Evolutionary conservation across 1,140 invertebrate genomes (phyloP).

Genomic region (Myzus persicae): DNA sequence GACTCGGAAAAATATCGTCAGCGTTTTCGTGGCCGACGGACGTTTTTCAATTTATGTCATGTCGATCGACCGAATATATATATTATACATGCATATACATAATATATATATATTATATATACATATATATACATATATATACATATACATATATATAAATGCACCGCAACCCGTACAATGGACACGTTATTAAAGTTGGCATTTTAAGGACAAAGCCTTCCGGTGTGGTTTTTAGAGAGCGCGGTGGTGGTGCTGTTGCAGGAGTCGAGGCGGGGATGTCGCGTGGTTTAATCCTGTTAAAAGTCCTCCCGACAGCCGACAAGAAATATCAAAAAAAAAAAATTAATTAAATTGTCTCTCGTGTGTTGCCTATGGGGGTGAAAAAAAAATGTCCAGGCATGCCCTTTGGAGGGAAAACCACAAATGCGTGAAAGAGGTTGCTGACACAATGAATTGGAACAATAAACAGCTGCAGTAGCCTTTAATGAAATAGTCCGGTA

Average conservation of each 20-base stretch:
- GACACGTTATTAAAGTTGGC: conserved; percentile 52
- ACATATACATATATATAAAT: neutral
- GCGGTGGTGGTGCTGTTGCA: neutral
- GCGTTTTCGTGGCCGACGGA: conserved; percentile 32
- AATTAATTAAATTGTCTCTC: conserved; percentile 52
- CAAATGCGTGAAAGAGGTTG: conserved; percentile 20
- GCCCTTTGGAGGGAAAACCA: conserved; percentile 18
- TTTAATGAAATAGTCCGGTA: conserved; percentile 6
- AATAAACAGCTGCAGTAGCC: neutral
- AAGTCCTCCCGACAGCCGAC: neutral
- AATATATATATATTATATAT: too few relatives aligned
- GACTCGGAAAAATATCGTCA: conserved; percentile 47
- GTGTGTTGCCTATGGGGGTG: neutral
- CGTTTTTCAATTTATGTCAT: conserved; percentile 48
- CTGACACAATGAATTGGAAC: conserved; percentile 26
- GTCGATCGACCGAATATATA: conserved; percentile 18
- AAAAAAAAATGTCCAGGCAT: neutral
- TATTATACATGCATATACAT: too few relatives aligned
- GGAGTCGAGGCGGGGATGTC: neutral
- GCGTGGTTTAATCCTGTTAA: conserved; percentile 48
- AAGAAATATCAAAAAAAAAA: conserved; percentile 31
- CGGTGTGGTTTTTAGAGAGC: neutral
- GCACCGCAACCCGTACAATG: conserved; percentile 2
- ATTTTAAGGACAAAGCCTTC: conserved; percentile 43
- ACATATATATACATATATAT: too few relatives aligned